Base-by-base conservation (phyloP, 2,888 invertebrate genomes). In the Idaea biselata region DNA sequence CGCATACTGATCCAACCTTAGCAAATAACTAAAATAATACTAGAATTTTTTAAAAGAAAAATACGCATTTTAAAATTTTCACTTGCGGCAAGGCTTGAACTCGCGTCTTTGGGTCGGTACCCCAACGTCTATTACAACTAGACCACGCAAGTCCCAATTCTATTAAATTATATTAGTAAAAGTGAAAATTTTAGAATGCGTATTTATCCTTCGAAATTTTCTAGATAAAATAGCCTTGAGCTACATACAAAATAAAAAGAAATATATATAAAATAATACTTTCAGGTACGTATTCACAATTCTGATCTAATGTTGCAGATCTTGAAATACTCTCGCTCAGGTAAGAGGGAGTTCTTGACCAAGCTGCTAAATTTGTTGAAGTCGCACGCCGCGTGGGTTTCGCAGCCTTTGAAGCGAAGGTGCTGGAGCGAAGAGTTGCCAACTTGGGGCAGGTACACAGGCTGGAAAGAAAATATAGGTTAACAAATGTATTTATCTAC, bases 371-470 rank as follows among this genome's bases (percentile, higher is more conserved):
- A 91, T 60, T 76, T 83, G 32, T 55, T 60, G 60, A 83, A 82
- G 31, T 77, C 76, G 65, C 91, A 91, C 58, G 79, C 73, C 0
- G 72, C 64, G 6, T 73, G 69, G 16, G 67, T 55, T 1, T 80
- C 86, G 55, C 90, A 90, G 70, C 78, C 80, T 1, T 64, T 72
- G 70, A 91, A 81, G 62, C 72, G 80, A 0, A 88, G 75, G 6
- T 67, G 55, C 2, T 78, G 73, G 0, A 80, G 75, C 0, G 79
- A 68, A 0, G 84, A 80, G 11, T 82, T 78, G 0, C 91, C 91
- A 1, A 90, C 89, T 73, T 83, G 82, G 1, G 83, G 74, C 0
- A 91, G 69, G 74, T 86, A 91, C 5, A 91, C 77, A 0, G 91
- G 89, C 91, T 91, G 87, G 0, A 83, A 83, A 59, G 16, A 60